These are phyloP conservation scores for Drosophila engyochracea DNA, from an alignment of 2,888 invertebrate genomes.

Conservation along the genomic window DNA sequence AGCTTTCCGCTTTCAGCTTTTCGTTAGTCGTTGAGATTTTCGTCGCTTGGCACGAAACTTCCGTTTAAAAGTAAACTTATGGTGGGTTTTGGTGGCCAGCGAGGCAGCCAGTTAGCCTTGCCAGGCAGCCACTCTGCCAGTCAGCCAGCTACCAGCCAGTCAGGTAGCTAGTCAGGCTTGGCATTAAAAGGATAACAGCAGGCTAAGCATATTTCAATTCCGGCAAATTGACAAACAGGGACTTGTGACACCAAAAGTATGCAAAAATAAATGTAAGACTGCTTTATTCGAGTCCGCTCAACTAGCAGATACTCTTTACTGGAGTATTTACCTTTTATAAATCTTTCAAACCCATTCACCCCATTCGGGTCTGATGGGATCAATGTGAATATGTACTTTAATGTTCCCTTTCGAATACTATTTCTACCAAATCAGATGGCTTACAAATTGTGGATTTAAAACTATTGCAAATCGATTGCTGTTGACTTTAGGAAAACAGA, in stretches of 20 bases:
- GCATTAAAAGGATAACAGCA: constrained; percentile 54
- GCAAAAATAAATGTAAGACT: neutral
- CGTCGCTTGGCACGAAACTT: constrained; percentile 36
- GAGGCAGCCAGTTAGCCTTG: neutral
- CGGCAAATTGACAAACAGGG: constrained; percentile 69
- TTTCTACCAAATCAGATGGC: neutral
- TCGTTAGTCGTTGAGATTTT: constrained; percentile 35
- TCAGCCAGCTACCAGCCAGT: neutral
- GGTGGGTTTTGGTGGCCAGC: constrained; percentile 26
- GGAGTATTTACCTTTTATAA: neutral
- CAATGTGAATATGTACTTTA: neutral
- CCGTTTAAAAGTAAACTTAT: constrained; percentile 60
- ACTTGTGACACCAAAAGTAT: neutral
- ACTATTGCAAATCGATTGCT: neutral
- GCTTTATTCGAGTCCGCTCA: neutral
- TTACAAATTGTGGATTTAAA: neutral
- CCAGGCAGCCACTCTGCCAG: neutral
- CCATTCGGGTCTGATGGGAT: neutral
- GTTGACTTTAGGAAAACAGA: neutral
- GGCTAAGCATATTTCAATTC: constrained; percentile 47
- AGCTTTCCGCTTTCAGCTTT: constrained; percentile 33
- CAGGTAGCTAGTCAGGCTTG: constrained; percentile 27
- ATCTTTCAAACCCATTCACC: neutral
- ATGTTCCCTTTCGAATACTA: neutral
- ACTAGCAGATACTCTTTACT: neutral